Base-by-base conservation (phyloP, 2,113 vertebrate species). In the Heterotilapia buettikoferi region DNA sequence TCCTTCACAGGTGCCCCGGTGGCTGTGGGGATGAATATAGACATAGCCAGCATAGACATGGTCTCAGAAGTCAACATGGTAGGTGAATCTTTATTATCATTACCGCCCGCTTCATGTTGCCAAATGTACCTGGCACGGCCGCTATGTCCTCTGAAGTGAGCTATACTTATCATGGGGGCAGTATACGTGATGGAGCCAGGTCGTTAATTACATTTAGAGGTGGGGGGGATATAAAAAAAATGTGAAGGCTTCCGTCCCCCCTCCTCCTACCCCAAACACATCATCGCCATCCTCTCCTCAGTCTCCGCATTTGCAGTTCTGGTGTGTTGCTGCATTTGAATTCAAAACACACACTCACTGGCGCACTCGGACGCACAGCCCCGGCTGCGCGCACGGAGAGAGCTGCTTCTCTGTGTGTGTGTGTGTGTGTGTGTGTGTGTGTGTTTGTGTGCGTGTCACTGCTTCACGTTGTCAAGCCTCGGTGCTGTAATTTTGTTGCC, bases 51-150 rank as follows among this genome's bases (percentile, higher is more conserved):
- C 93, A 99, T 99, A 93, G 98, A 99, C 89, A 99, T 99, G 98
- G 98, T 99, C 68, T 99, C 98, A 29, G 98, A 99, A 98, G 98
- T 99, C 95, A 99, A 99, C 87, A 99, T 99, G 98, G 98, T 99
- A 97, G 97, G 98, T 98, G 89, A 56, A 92, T 89, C 85, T 90
- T 92, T 50, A 56, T 87, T 18, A 47, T 92, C 80, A 66, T 90
- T 50, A 56, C 9, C 68, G 33, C 33, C 59, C 47, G 13, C 59
- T 82, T 80, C 80, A 86, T 87, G 81, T 68, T 84, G 36, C 63
- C 79, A 71, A 68, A 80, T 73, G 87, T 53, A 85, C 86, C 63
- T 68, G 86, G 84, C 89, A 63, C 68, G 80, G 84, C 33, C 84
- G 86, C 73, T 12, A 31, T 12, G 24, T 61, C 29, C 10, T 80